Conservation (phyloP, 2,888 invertebrate species). For the Dione juno region DNA sequence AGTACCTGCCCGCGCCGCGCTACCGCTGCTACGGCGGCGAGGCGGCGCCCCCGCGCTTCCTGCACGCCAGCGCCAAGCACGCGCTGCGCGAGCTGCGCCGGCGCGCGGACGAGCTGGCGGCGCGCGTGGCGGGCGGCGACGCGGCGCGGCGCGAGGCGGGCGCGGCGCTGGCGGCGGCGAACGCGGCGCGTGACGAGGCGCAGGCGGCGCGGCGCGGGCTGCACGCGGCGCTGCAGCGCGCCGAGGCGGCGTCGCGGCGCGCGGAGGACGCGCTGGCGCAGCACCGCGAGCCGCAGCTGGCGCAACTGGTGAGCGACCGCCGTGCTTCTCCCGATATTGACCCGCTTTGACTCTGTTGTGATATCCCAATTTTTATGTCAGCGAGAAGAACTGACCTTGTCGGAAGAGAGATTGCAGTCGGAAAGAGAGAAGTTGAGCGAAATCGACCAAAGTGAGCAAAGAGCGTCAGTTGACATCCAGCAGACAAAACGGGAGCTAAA, state of each 20-base stretch:
- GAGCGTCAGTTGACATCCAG: neutral
- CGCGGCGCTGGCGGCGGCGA: constrained; percentile 87
- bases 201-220: constrained; percentile 49
- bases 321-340: neutral
- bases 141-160: constrained; percentile 73
- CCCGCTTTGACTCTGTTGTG: neutral
- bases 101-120: constrained; percentile 50
- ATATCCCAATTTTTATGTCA: neutral
- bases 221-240: constrained; percentile 53
- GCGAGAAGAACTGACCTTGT: neutral
- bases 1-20: constrained; percentile 89
- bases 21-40: constrained; percentile 89
- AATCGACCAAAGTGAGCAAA: neutral
- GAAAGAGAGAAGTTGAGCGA: neutral
- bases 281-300: constrained; percentile 62
- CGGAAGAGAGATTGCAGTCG: neutral
- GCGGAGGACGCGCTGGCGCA: constrained; percentile 57
- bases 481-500: neutral
- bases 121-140: constrained; percentile 50
- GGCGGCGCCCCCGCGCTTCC: constrained; percentile 80
- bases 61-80: constrained; percentile 87
- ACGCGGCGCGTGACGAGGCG: constrained; percentile 54
- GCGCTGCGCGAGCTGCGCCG: constrained; percentile 58
- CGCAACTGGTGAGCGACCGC: constrained; percentile 58
- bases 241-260: constrained; percentile 48